Conservation (phyloP, 64 coral and sea anemone genomes). For the Trachythela sp. region DNA sequence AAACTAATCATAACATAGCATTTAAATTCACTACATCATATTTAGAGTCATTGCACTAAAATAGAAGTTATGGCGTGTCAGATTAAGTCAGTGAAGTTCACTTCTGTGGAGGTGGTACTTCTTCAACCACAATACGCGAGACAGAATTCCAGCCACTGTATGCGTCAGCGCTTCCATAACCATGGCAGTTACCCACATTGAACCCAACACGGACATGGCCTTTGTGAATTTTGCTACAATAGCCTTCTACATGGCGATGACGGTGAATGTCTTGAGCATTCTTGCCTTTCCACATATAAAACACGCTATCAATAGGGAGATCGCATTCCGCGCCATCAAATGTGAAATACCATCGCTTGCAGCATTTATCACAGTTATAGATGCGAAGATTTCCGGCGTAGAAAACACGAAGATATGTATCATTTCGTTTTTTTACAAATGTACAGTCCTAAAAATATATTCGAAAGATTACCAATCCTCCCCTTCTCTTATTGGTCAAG, state of each 20-base stretch:
- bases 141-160: slow-evolving; percentile 43
- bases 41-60: no score
- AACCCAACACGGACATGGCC: slow-evolving; percentile 68
- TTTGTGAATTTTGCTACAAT: slow-evolving; percentile 36
- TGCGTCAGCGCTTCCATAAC: slow-evolving; percentile 32
- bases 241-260: slow-evolving; percentile 41
- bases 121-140: slow-evolving; percentile 54
- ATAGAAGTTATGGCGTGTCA: no score
- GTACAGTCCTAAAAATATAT: no score
- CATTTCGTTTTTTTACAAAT: not conserved
- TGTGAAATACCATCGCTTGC: slow-evolving; percentile 42
- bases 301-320: not conserved
- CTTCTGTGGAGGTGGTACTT: slow-evolving; percentile 27
- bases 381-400: not conserved
- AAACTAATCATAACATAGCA: no score
- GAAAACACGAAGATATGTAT: slow-evolving; percentile 36
- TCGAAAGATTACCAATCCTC: not conserved
- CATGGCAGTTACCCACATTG: slow-evolving; percentile 50
- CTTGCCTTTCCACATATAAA: not conserved
- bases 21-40: no score
- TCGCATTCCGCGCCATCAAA: slow-evolving; percentile 43
- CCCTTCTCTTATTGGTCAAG: not conserved
- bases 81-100: no score
- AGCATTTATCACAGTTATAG: not conserved
- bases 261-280: not conserved